phyloP scores from a whole-genome alignment of 2,797 vertebrate species.

The Alectoris magna region DNA sequence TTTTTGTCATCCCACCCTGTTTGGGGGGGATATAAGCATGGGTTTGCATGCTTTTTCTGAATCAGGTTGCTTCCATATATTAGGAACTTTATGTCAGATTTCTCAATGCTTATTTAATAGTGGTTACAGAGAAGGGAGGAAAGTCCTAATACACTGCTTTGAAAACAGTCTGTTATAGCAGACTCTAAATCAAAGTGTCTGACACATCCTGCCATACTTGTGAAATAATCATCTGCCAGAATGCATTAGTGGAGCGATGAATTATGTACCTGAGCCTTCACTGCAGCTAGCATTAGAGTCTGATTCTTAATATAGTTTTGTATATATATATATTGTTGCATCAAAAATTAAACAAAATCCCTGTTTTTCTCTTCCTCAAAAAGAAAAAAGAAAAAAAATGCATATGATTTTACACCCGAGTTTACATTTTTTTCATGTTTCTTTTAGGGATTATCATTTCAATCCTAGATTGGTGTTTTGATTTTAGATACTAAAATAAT shows the following conservation, averaged over 20 bases:
- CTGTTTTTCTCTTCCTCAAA: not conserved
- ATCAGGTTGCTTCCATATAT: not conserved
- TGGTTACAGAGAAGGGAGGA: not conserved
- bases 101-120: not conserved
- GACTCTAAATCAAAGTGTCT: constrained; percentile 45
- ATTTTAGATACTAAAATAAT: constrained; percentile 24
- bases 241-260: constrained; percentile 9
- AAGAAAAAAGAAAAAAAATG: not conserved
- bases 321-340: not conserved
- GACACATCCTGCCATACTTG: constrained; percentile 10
- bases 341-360: not conserved
- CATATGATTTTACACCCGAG: not conserved
- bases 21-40: not conserved
- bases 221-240: constrained; percentile 23
- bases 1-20: not conserved
- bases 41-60: not conserved
- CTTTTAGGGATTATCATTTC: not conserved
- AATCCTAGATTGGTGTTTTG: not conserved
- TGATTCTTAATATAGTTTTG: not conserved
- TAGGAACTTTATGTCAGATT: not conserved
- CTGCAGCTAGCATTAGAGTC: not conserved
- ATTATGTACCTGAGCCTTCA: constrained; percentile 6
- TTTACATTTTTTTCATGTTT: not conserved
- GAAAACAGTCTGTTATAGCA: constrained; percentile 23
- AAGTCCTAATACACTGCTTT: not conserved